Conservation (phyloP, 2,113 vertebrate species). For the Hiodon alosoides region DNA sequence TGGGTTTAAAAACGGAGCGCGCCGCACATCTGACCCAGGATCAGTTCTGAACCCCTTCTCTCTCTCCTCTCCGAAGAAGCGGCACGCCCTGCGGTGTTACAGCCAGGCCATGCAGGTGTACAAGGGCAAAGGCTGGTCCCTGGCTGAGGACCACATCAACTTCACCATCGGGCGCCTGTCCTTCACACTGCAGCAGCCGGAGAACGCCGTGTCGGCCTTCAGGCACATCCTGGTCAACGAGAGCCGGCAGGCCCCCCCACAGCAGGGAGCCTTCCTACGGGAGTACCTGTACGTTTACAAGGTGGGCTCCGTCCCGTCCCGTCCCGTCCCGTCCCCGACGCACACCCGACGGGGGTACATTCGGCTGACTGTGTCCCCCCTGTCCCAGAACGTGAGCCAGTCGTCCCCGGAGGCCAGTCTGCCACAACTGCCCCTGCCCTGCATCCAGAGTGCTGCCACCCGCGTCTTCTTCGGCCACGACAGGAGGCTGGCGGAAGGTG, state of each 20-base stretch:
- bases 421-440: constrained; percentile 88
- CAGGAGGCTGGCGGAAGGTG: constrained; percentile 86
- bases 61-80: constrained; percentile 64
- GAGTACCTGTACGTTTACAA: constrained; percentile 96
- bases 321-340: not conserved
- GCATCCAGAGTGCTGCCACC: constrained; percentile 81
- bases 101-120: constrained; percentile 98
- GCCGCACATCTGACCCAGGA: not conserved
- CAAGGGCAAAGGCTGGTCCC: constrained; percentile 89
- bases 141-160: constrained; percentile 97
- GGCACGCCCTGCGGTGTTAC: constrained; percentile 92
- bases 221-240: constrained; percentile 91
- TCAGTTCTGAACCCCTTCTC: not conserved
- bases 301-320: constrained; percentile 53
- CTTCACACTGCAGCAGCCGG: constrained; percentile 81
- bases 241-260: constrained; percentile 84
- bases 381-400: constrained; percentile 31
- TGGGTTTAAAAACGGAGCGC: not conserved
- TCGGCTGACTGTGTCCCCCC: not conserved
- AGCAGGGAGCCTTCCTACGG: constrained; percentile 90
- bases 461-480: constrained; percentile 94
- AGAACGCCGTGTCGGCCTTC: constrained; percentile 86
- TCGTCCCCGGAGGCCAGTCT: constrained; percentile 47
- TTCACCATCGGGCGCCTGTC: constrained; percentile 96
- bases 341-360: not conserved